Percentiles rank a stretch among this genome's conserved stretches.
These are phyloP conservation scores for Pterobdella sp. DNA, from an alignment of 2,888 invertebrate genomes.

Conservation along the genomic window DNA sequence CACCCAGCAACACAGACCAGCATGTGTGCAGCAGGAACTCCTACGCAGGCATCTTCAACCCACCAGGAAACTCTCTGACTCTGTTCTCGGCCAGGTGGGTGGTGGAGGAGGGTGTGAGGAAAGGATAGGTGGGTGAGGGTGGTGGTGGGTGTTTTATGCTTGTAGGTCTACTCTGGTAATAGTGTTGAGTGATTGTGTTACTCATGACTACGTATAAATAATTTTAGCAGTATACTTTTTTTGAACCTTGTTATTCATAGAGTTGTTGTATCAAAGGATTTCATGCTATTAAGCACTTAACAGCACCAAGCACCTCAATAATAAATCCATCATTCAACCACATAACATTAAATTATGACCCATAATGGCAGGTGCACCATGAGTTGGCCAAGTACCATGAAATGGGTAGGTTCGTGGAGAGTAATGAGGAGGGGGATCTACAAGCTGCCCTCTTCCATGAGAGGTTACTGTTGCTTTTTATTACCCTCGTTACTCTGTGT, in stretches of 20 bases:
- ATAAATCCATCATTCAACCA: not conserved
- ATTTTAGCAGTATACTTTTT: not conserved
- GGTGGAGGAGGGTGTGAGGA: not conserved
- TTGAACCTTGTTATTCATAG: not conserved
- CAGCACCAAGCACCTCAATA: too few relatives aligned
- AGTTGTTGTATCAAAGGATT: not conserved
- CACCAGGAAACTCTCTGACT: slow-evolving; percentile 41
- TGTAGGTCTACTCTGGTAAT: not conserved
- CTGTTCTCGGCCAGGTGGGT: slow-evolving; percentile 53
- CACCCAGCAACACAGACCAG: slow-evolving; percentile 45
- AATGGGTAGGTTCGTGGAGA: slow-evolving; percentile 52
- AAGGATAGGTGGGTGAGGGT: not conserved
- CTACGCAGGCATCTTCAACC: slow-evolving; percentile 45
- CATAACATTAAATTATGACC: not conserved
- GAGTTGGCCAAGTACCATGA: slow-evolving; percentile 57
- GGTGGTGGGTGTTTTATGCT: not conserved
- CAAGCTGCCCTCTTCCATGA: slow-evolving; percentile 56
- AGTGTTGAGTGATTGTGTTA: not conserved
- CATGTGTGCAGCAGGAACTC: slow-evolving; percentile 51
- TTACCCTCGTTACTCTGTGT: not conserved
- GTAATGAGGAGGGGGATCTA: slow-evolving; percentile 50
- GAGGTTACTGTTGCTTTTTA: slow-evolving; percentile 54
- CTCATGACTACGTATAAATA: too few relatives aligned
- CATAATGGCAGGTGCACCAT: slow-evolving; percentile 52
- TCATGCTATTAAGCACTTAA: not conserved